A percentile compares a stretch with the other conserved stretches of the same genome.
phyloP scores from a whole-genome alignment of 2,113 vertebrate species.

The Periophthalmodon schlosseri region DNA sequence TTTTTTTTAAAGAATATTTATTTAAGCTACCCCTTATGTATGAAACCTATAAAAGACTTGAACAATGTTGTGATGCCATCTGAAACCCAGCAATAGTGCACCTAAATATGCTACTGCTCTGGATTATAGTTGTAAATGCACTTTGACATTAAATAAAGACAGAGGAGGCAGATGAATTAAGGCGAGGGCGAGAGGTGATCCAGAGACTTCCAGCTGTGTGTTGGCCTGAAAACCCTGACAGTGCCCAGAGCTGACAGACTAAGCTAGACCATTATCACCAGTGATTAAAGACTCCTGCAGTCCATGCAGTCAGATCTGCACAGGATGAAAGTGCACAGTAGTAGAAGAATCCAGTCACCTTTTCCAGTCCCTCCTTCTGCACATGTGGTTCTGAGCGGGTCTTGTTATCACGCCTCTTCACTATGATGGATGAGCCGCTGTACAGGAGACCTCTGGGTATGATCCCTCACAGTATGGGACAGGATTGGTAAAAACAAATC shows the following conservation, averaged over 20 bases:
- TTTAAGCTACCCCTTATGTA: too few species aligned
- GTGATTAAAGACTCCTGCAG: slow-evolving; percentile 52
- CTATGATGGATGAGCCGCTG: slow-evolving; percentile 73
- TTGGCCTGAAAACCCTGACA: slow-evolving; percentile 43
- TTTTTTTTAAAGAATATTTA: too few species aligned
- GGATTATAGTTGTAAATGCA: too few species aligned
- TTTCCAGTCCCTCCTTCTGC: slow-evolving; percentile 44
- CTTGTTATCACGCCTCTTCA: slow-evolving; percentile 61
- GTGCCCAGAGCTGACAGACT: slow-evolving; percentile 50
- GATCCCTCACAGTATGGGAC: slow-evolving; percentile 41
- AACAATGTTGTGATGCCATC: too few species aligned
- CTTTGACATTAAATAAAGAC: not conserved
- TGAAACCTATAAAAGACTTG: too few species aligned
- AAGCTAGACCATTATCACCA: slow-evolving; percentile 45
- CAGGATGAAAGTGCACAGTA: slow-evolving; percentile 15
- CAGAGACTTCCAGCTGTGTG: slow-evolving; percentile 53
- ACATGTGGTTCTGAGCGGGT: slow-evolving; percentile 69
- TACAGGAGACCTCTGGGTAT: slow-evolving; percentile 62
- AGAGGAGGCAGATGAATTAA: slow-evolving; percentile 46
- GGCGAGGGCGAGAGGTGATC: slow-evolving; percentile 52
- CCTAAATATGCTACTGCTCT: too few species aligned
- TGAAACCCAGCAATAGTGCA: too few species aligned
- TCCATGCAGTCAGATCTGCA: slow-evolving; percentile 35
- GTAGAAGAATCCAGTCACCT: slow-evolving; percentile 40
- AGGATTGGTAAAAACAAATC: slow-evolving; percentile 48